These are phyloP conservation scores for Lasioglossum calceatum DNA, from an alignment of 2,888 invertebrate species.

Conservation along the genomic window DNA sequence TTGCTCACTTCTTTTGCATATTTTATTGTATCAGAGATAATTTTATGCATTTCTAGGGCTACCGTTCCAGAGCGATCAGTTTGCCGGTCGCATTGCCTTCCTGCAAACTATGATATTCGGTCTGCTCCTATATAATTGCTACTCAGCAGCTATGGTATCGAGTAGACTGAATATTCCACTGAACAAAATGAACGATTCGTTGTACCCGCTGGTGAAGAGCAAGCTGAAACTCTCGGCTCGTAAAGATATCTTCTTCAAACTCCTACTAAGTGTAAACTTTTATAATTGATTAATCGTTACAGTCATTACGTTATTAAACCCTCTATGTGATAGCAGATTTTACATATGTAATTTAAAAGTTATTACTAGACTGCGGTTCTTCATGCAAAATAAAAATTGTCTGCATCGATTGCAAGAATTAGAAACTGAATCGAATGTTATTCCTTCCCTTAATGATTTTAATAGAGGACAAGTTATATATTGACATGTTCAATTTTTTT, in stretches of 20 bases:
- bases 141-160: constrained; percentile 79
- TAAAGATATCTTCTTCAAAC: constrained; percentile 67
- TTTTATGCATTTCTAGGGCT: constrained; percentile 67
- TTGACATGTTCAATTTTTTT: too few relatives aligned
- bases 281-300: not conserved
- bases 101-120: constrained; percentile 76
- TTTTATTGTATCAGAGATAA: not conserved
- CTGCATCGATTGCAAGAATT: too few relatives aligned
- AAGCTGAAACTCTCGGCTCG: constrained; percentile 71
- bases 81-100: constrained; percentile 76
- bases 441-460: too few relatives aligned
- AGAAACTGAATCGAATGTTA: too few relatives aligned
- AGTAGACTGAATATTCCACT: constrained; percentile 76
- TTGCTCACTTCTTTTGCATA: not conserved
- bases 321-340: not conserved
- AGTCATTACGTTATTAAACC: not conserved
- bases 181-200: constrained; percentile 80
- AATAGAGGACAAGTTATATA: too few relatives aligned
- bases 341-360: too few relatives aligned
- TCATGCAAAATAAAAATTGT: too few relatives aligned
- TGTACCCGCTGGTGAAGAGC: constrained; percentile 71
- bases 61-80: constrained; percentile 64
- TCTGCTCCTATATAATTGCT: constrained; percentile 78
- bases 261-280: constrained; percentile 66
- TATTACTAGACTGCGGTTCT: too few relatives aligned